Conservation (phyloP, 2,113 vertebrate species). For the Symphodus melops region DNA sequence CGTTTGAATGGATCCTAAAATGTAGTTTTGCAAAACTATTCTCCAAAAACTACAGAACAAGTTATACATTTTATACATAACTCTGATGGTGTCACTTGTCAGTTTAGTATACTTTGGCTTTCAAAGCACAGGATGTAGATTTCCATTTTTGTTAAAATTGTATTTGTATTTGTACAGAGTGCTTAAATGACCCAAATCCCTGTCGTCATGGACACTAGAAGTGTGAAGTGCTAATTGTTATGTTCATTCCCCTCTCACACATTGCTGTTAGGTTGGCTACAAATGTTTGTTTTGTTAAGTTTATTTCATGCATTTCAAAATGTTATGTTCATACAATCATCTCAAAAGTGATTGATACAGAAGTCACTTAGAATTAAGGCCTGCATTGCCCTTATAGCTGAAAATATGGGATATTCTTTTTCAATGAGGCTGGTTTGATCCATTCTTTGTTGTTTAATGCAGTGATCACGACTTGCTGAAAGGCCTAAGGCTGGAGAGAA, state of each 20-base stretch:
- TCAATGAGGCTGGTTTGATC: background rate
- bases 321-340: too few relatives aligned
- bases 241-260: background rate
- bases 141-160: too few relatives aligned
- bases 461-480: slow-evolving; percentile 46
- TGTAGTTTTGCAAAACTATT: too few relatives aligned
- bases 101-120: too few relatives aligned
- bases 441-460: background rate
- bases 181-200: slow-evolving; percentile 4
- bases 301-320: too few relatives aligned
- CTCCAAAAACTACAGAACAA: too few relatives aligned
- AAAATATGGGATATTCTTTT: background rate
- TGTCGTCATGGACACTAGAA: slow-evolving; percentile 14
- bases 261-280: background rate
- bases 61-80: too few relatives aligned
- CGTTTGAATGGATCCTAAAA: too few relatives aligned
- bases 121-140: too few relatives aligned
- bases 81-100: too few relatives aligned
- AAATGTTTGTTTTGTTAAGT: background rate
- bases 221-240: slow-evolving; percentile 16
- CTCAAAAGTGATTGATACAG: background rate
- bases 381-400: background rate
- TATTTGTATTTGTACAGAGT: background rate
- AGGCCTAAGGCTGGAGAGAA: background rate
- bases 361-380: background rate